Conservation (phyloP, 2,113 vertebrate species). For the Alosa alosa region DNA sequence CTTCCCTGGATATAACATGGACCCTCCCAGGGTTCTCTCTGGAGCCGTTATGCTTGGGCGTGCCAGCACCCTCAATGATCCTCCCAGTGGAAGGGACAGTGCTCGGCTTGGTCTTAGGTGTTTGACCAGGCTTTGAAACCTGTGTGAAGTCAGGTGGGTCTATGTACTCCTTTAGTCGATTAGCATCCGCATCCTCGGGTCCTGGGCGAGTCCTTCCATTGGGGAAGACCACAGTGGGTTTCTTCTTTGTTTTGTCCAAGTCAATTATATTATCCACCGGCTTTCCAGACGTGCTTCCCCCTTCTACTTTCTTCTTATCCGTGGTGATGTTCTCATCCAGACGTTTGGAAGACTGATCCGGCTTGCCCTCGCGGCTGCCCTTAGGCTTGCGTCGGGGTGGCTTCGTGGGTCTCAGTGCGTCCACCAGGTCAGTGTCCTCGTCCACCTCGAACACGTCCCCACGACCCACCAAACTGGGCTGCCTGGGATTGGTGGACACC, state of each 20-base stretch:
- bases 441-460: constrained; percentile 71
- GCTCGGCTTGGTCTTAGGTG: background rate
- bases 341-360: constrained; percentile 57
- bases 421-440: constrained; percentile 69
- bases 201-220: background rate
- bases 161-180: constrained; percentile 37
- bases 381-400: constrained; percentile 47
- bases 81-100: background rate
- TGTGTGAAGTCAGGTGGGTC: constrained; percentile 7
- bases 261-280: constrained; percentile 57
- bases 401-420: constrained; percentile 49
- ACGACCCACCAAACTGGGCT: constrained; percentile 52
- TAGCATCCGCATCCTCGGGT: constrained; percentile 45
- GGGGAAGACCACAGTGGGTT: constrained; percentile 28
- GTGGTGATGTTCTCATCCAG: constrained; percentile 76
- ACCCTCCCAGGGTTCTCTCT: background rate
- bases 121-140: background rate
- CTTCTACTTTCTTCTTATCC: constrained; percentile 58
- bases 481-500: constrained; percentile 49
- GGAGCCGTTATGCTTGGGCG: background rate
- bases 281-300: constrained; percentile 47
- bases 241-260: constrained; percentile 44
- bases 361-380: constrained; percentile 64
- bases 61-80: background rate
- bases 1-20: constrained; percentile 25